Percentiles rank a stretch among this genome's conserved stretches.
phyloP scores from a whole-genome alignment of 2,113 vertebrate species.

The Falco punctatus region DNA sequence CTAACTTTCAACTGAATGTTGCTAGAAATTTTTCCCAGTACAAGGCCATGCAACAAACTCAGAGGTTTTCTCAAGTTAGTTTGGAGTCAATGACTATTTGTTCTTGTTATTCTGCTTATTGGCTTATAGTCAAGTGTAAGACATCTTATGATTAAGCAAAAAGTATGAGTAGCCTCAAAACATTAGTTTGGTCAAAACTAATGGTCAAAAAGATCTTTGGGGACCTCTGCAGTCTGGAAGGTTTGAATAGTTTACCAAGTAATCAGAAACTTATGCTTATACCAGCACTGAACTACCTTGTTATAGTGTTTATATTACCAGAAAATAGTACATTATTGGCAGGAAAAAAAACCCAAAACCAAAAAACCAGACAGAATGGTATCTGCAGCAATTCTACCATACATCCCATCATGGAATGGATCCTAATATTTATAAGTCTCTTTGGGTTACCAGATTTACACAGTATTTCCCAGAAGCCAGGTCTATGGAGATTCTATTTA shows the following conservation, averaged over 20 bases:
- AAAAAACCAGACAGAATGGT: not conserved
- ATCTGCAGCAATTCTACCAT: not conserved
- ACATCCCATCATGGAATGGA: not conserved
- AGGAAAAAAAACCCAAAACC: too few species aligned
- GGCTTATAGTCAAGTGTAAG: not conserved
- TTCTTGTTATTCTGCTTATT: not conserved
- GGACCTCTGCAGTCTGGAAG: not conserved
- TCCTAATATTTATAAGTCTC: not conserved
- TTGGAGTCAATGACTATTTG: not conserved
- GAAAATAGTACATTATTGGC: not conserved
- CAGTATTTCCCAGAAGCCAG: not conserved
- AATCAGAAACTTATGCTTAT: not conserved
- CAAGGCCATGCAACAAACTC: not conserved
- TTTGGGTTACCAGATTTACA: not conserved
- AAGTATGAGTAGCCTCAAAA: not conserved
- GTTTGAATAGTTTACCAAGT: not conserved
- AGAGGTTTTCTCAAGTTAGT: not conserved
- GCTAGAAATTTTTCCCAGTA: not conserved
- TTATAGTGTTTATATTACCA: not conserved
- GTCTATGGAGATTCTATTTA: not conserved
- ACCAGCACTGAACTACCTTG: not conserved
- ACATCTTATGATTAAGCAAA: not conserved
- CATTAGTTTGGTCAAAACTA: not conserved
- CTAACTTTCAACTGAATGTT: not conserved
- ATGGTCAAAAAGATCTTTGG: not conserved